Conservation (phyloP, 2,888 invertebrate genomes). For the Acheta domesticus region DNA sequence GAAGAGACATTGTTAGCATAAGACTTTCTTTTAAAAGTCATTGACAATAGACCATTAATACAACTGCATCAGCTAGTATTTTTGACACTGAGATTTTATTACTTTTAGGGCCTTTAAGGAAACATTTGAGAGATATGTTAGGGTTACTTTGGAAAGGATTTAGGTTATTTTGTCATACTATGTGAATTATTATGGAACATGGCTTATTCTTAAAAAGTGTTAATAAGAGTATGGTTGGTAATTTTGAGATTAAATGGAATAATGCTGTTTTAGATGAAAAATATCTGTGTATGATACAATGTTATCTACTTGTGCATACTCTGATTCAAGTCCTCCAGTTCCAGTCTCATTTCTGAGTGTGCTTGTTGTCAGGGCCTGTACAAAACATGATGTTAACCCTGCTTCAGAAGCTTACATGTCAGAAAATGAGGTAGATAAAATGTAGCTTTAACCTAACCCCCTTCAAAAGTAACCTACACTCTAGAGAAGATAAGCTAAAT, state of each 20-base stretch:
- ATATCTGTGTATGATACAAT: neutral
- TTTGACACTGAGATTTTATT: conserved; percentile 29
- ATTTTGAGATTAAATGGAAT: conserved; percentile 9
- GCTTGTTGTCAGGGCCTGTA: conserved; percentile 2
- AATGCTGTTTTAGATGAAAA: neutral
- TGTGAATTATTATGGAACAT: conserved; percentile 22
- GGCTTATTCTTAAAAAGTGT: conserved; percentile 18
- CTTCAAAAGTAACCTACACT: conserved; percentile 10
- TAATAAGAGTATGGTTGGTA: neutral
- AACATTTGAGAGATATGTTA: conserved; percentile 20
- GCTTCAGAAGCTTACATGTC: neutral
- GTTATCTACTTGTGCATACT: neutral
- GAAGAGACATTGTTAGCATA: conserved; percentile 26
- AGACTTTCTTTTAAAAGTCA: conserved; percentile 30
- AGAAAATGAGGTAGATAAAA: neutral
- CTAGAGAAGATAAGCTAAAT: neutral
- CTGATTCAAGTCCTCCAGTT: neutral
- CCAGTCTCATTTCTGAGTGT: neutral
- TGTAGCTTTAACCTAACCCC: conserved; percentile 1
- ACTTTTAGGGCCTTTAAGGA: conserved; percentile 28
- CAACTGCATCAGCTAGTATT: conserved; percentile 30
- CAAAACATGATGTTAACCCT: neutral
- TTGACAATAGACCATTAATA: conserved; percentile 30
- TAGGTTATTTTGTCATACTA: conserved; percentile 24
- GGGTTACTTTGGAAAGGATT: conserved; percentile 9